phyloP scores from a whole-genome alignment of 2,888 invertebrate genomes.

The Fragum whitleyi region DNA sequence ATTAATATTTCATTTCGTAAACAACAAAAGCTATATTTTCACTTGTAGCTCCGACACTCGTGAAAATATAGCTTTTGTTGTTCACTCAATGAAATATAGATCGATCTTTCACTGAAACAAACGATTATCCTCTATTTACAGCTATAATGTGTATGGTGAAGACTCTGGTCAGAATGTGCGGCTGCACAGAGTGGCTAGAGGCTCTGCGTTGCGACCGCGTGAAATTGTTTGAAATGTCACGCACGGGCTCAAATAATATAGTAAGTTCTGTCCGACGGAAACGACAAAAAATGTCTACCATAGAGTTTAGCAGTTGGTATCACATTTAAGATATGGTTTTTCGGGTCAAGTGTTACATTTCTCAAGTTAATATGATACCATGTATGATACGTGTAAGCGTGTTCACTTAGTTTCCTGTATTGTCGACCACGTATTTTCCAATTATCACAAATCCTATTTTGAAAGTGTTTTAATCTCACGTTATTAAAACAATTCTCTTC shows the following conservation, averaged over 20 bases:
- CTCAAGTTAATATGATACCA: not conserved
- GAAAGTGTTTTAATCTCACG: not conserved
- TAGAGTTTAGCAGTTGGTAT: slow-evolving; percentile 4
- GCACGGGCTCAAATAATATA: not conserved
- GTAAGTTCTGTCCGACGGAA: not conserved
- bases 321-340: not conserved
- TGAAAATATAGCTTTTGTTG: too few relatives aligned
- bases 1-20: too few relatives aligned
- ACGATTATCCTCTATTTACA: too few relatives aligned
- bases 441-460: not conserved
- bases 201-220: too few relatives aligned
- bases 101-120: too few relatives aligned
- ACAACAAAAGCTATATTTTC: too few relatives aligned
- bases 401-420: not conserved
- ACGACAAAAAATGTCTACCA: not conserved
- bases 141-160: too few relatives aligned
- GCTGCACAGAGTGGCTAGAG: too few relatives aligned
- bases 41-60: too few relatives aligned
- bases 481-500: not conserved
- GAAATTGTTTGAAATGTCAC: too few relatives aligned
- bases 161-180: too few relatives aligned
- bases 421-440: not conserved
- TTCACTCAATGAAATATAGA: too few relatives aligned
- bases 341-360: not conserved
- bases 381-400: slow-evolving; percentile 1